Percentiles rank a stretch among this genome's conserved stretches.
Evolutionary conservation across 2,797 vertebrate species (phyloP).

Genomic region (Okamejei kenojei): DNA sequence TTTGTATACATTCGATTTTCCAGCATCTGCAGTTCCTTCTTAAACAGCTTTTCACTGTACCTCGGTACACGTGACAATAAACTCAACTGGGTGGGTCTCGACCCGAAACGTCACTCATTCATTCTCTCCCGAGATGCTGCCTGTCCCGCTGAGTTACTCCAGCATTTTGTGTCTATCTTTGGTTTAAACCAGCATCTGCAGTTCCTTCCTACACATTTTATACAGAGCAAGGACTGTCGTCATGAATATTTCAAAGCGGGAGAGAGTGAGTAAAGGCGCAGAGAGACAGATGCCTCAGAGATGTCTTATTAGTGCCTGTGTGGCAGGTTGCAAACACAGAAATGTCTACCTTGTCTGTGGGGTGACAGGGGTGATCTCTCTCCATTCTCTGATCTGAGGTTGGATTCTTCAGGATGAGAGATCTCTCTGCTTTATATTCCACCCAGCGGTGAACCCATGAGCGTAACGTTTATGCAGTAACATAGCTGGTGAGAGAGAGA

Average conservation of each 20-base stretch:
- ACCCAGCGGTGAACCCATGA: background rate
- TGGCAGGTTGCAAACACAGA: background rate
- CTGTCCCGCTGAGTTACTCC: too few species aligned
- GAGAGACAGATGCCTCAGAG: background rate
- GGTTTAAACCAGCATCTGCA: too few species aligned
- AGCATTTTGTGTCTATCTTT: too few species aligned
- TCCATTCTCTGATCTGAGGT: background rate
- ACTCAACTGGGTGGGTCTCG: too few species aligned
- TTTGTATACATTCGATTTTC: too few species aligned
- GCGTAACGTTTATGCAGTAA: background rate
- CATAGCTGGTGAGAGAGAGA: background rate
- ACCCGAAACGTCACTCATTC: too few species aligned
- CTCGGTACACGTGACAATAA: too few species aligned
- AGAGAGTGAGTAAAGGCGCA: background rate
- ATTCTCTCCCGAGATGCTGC: too few species aligned
- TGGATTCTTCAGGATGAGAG: too few species aligned
- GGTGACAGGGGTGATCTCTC: background rate
- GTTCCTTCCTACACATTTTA: background rate
- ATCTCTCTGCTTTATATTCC: background rate
- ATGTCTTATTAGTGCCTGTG: background rate
- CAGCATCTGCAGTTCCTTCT: too few species aligned
- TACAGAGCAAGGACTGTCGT: background rate
- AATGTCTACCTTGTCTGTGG: constrained; percentile 8
- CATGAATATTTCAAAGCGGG: constrained; percentile 25
- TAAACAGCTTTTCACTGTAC: too few species aligned